Evolutionary conservation across 2,888 invertebrate genomes (phyloP).

Genomic region (Lepidocyrtinus sp.): DNA sequence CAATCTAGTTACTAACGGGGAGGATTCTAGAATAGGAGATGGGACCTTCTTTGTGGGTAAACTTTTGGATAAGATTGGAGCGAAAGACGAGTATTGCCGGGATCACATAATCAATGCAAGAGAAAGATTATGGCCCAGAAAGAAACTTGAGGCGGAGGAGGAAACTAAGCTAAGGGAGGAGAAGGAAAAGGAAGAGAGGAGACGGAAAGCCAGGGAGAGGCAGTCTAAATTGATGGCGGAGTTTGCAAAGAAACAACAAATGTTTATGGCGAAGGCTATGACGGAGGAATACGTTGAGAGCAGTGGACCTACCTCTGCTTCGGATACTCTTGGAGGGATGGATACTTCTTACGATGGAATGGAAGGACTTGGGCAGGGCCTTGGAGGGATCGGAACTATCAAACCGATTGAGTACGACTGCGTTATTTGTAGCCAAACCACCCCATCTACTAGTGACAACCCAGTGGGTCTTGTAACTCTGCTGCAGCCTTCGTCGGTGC

Average conservation of each 20-base stretch:
- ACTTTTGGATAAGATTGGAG: slow-evolving; percentile 83
- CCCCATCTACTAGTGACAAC: slow-evolving; percentile 85
- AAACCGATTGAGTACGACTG: slow-evolving; percentile 87
- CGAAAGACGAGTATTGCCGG: slow-evolving; percentile 77
- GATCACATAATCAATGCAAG: slow-evolving; percentile 82
- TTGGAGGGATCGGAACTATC: slow-evolving; percentile 71
- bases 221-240: slow-evolving; percentile 95
- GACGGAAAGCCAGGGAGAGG: slow-evolving; percentile 87
- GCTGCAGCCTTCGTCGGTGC: slow-evolving; percentile 89
- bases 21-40: slow-evolving; percentile 80
- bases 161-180: slow-evolving; percentile 80
- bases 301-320: slow-evolving; percentile 72
- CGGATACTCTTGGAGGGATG: slow-evolving; percentile 20
- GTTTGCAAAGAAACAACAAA: slow-evolving; percentile 91
- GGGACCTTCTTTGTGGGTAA: slow-evolving; percentile 90
- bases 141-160: slow-evolving; percentile 83
- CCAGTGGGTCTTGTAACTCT: slow-evolving; percentile 92
- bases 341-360: slow-evolving; percentile 71
- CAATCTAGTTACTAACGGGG: slow-evolving; percentile 26
- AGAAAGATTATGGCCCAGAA: slow-evolving; percentile 82
- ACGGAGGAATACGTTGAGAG: slow-evolving; percentile 72
- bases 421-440: slow-evolving; percentile 94
- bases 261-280: slow-evolving; percentile 88
- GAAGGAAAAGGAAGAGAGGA: slow-evolving; percentile 86
- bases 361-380: slow-evolving; percentile 71